These are phyloP conservation scores for Sphaeridia pumilis DNA, from an alignment of 2,888 invertebrate species.

Conservation along the genomic window DNA sequence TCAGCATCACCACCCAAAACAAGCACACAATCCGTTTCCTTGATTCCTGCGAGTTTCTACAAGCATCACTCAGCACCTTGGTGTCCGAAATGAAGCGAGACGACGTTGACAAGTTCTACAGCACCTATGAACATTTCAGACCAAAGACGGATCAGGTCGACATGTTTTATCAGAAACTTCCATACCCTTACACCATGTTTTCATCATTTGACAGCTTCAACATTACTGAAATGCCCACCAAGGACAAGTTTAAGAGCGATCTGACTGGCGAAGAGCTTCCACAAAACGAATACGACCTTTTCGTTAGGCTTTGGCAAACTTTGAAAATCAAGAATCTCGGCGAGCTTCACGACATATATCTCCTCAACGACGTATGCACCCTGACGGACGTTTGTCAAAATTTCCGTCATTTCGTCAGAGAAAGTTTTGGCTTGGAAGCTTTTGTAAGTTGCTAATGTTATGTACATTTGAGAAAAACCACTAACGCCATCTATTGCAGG, in stretches of 20 bases:
- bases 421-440: background rate
- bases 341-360: background rate
- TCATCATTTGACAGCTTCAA: background rate
- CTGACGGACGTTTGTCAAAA: background rate
- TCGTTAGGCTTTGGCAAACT: background rate
- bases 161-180: background rate
- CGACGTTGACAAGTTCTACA: too few relatives aligned
- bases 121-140: too few relatives aligned
- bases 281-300: background rate
- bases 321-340: background rate
- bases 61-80: background rate
- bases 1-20: background rate
- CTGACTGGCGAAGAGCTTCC: background rate
- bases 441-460: too few relatives aligned
- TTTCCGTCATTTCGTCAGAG: background rate
- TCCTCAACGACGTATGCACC: background rate
- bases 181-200: background rate
- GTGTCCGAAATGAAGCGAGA: background rate
- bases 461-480: too few relatives aligned
- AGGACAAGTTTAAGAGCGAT: background rate
- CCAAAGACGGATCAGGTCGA: too few relatives aligned
- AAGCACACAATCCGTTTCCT: background rate
- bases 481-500: too few relatives aligned
- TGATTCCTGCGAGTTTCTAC: background rate
- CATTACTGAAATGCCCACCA: background rate